phyloP scores from a whole-genome alignment of 2,888 invertebrate genomes.

The Parapristionchus giblindavisi region DNA sequence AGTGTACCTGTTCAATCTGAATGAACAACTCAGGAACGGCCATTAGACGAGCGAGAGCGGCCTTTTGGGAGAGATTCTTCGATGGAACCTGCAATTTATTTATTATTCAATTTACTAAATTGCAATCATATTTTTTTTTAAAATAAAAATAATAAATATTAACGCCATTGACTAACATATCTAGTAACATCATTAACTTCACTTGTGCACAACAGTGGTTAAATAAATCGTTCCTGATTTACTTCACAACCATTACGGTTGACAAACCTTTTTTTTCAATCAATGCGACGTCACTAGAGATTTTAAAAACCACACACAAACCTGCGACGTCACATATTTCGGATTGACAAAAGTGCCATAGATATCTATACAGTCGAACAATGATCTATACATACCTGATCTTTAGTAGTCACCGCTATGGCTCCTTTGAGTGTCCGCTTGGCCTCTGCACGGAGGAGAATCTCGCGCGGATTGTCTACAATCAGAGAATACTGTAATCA shows the following conservation, averaged over 20 bases:
- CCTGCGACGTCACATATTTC: too few relatives aligned
- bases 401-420: constrained; percentile 47
- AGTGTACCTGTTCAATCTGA: constrained; percentile 29
- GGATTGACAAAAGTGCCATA: too few relatives aligned
- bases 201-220: too few relatives aligned
- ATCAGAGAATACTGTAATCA: too few relatives aligned
- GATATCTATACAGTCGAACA: neutral
- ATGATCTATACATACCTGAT: constrained; percentile 6
- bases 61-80: constrained; percentile 19
- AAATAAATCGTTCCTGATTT: neutral
- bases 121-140: too few relatives aligned
- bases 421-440: constrained; percentile 62
- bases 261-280: too few relatives aligned
- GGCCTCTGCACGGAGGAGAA: constrained; percentile 63
- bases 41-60: constrained; percentile 29
- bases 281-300: too few relatives aligned
- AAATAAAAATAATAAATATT: too few relatives aligned
- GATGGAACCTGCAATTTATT: constrained; percentile 11
- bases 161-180: too few relatives aligned
- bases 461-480: constrained; percentile 56
- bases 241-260: neutral
- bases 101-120: neutral
- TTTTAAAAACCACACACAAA: too few relatives aligned
- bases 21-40: constrained; percentile 37
- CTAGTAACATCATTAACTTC: too few relatives aligned